Evolutionary conservation across 2,888 invertebrate species (phyloP), one percentile per base, ranked within the genome.

Genomic region (Lepidocyrtoides sp.): DNA sequence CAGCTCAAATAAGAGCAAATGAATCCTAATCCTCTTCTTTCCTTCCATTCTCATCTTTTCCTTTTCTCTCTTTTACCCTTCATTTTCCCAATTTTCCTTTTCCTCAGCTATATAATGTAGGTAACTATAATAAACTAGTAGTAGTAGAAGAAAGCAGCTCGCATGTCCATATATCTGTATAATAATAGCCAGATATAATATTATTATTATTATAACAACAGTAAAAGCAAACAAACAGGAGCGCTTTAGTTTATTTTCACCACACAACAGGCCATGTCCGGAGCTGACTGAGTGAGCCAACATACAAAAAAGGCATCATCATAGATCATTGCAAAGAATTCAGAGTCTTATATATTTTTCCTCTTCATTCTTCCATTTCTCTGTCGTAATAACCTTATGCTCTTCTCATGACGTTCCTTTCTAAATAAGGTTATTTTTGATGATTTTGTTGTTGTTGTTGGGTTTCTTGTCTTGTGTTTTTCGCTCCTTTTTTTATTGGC

Each of bases 381-480:
- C 66, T 60, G 26, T 60, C 26, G 41, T 72, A 72, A 72, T 41
- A 41, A 41, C 32, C 29, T 51, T 32, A 48, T 48, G 1, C 48
- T 48, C 48, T 75, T 2, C 41, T 17, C 26, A 1, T 72, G 41
- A 17, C 20, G 23, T 2, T 20, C 10, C 7, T 44, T 41, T 44
- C 77, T 77, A 77, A 77, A 77, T 77, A 77, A 77, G 77, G 77
- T 77, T 77, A 77, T 77, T 77, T 77, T 77, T 26, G 48, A n/a
- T 14, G 77, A 77, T 48, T 77, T 51, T 48, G 23, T 77, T 77
- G 48, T 41, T 77, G 7, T 29, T 77, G 20, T 51, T 51, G 14
- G 1, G 8, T 36, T 72, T 4, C 12, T 44, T 10, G 2, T 72
- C 5, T 48, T 51, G 48, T 48, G 14, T 51, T 54, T 77, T 32